phyloP scores from a whole-genome alignment of 1,140 invertebrate species.

The Drosophila gunungcola region DNA sequence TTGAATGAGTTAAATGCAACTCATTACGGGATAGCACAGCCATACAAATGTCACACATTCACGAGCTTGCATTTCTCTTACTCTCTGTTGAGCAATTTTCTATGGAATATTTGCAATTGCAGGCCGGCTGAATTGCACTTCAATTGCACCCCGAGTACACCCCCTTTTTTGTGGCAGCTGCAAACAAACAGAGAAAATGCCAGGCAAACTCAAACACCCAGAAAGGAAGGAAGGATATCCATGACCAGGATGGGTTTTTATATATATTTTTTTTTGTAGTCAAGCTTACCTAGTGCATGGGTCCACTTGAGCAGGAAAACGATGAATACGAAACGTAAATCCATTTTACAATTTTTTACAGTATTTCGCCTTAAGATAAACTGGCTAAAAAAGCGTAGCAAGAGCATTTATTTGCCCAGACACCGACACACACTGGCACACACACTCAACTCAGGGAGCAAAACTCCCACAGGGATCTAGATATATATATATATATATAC shows the following conservation, averaged over 20 bases:
- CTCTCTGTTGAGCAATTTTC: slow-evolving; percentile 62
- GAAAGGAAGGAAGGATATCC: slow-evolving; percentile 17
- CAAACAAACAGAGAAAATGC: slow-evolving; percentile 76
- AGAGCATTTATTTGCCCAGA: slow-evolving; percentile 75
- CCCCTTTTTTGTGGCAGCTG: slow-evolving; percentile 47
- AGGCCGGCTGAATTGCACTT: slow-evolving; percentile 67
- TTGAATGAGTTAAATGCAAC: slow-evolving; percentile 66
- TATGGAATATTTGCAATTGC: slow-evolving; percentile 76
- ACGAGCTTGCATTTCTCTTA: slow-evolving; percentile 33
- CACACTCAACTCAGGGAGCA: slow-evolving; percentile 14
- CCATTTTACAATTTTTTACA: slow-evolving; percentile 81
- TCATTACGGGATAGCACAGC: slow-evolving; percentile 63
- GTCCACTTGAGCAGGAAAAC: slow-evolving; percentile 84
- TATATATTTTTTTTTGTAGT: slow-evolving; percentile 19
- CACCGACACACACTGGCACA: slow-evolving; percentile 34
- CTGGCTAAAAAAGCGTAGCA: slow-evolving; percentile 80
- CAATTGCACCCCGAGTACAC: slow-evolving; percentile 8
- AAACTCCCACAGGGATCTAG: slow-evolving; percentile 16
- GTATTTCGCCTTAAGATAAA: slow-evolving; percentile 80
- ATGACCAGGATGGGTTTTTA: slow-evolving; percentile 28
- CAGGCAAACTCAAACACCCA: slow-evolving; percentile 60
- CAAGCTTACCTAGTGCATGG: slow-evolving; percentile 80
- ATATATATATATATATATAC: background rate
- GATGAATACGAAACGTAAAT: slow-evolving; percentile 84
- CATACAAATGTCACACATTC: slow-evolving; percentile 35